Conservation (phyloP, 2,113 vertebrate species). For the Eptesicus fuscus region DNA sequence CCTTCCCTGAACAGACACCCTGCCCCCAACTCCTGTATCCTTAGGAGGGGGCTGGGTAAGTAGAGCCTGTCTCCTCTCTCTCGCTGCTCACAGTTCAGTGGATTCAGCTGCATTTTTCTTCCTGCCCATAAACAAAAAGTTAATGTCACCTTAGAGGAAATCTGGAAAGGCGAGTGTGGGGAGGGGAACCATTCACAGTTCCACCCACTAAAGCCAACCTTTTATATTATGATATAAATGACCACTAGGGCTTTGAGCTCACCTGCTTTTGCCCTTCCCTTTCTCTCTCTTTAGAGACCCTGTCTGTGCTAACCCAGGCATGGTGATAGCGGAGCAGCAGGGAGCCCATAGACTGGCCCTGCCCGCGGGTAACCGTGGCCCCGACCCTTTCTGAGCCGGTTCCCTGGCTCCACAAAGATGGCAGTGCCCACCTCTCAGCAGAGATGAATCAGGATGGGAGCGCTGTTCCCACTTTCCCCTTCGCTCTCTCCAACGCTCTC, state of each 20-base stretch:
- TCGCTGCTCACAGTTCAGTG: background rate
- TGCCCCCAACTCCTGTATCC: background rate
- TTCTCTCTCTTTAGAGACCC: background rate
- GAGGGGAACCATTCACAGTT: background rate
- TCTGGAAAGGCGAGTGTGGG: background rate
- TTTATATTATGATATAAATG: background rate
- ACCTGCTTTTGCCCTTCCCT: background rate
- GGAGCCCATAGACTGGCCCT: background rate
- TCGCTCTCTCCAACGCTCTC: background rate
- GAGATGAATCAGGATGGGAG: background rate
- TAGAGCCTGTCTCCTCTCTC: background rate
- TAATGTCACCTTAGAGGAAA: background rate
- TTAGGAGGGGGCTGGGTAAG: fast-evolving
- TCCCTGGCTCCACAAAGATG: background rate
- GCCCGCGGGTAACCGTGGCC: background rate
- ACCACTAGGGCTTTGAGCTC: background rate
- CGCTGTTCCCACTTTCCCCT: background rate
- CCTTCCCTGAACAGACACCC: fast-evolving
- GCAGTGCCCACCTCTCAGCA: background rate
- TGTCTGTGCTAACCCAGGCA: background rate
- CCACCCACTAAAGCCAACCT: background rate
- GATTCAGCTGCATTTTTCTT: background rate
- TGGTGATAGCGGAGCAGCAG: background rate
- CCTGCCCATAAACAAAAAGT: background rate
- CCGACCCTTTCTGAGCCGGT: background rate